A percentile compares a stretch with the other conserved stretches of the same genome.
Evolutionary conservation across 2,113 vertebrate genomes (phyloP).

Genomic region (Polypterus senegalus): DNA sequence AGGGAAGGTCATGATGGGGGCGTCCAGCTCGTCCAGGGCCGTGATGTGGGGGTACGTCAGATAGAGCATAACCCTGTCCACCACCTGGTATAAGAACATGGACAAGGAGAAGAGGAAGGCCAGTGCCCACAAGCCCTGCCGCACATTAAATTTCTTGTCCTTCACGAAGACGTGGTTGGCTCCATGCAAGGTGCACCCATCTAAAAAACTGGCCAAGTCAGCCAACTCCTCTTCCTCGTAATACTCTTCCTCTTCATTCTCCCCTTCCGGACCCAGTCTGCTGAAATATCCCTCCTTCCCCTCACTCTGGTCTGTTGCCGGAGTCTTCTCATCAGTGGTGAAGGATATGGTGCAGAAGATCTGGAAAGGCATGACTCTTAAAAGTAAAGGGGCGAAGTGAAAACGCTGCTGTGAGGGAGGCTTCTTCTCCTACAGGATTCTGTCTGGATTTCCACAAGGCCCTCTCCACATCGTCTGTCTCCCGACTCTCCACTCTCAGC

Average conservation of each 20-base stretch:
- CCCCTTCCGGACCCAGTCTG: slow-evolving; percentile 18
- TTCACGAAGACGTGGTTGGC: slow-evolving; percentile 78
- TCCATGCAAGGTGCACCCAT: slow-evolving; percentile 74
- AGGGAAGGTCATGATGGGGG: slow-evolving; percentile 64
- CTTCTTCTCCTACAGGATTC: neutral
- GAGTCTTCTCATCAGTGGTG: slow-evolving; percentile 57
- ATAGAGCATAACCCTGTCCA: slow-evolving; percentile 70
- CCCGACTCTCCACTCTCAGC: neutral
- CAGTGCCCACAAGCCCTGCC: slow-evolving; percentile 68
- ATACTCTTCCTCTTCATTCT: slow-evolving; percentile 20
- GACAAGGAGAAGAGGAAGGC: slow-evolving; percentile 72
- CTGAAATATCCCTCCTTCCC: slow-evolving; percentile 46
- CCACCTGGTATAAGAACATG: slow-evolving; percentile 77
- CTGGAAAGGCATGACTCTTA: slow-evolving; percentile 68
- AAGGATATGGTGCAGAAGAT: slow-evolving; percentile 91
- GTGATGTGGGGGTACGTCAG: slow-evolving; percentile 74
- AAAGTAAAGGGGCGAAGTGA: slow-evolving; percentile 10
- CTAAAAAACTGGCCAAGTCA: slow-evolving; percentile 62
- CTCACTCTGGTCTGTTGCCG: slow-evolving; percentile 21
- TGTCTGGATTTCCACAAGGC: too few relatives aligned
- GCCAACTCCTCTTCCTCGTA: slow-evolving; percentile 27
- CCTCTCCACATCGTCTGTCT: too few relatives aligned
- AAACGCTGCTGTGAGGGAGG: slow-evolving; percentile 16
- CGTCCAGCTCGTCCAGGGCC: slow-evolving; percentile 65
- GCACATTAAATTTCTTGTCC: slow-evolving; percentile 53